phyloP scores from a whole-genome alignment of 1,140 invertebrate genomes.

The Campodea augens region DNA sequence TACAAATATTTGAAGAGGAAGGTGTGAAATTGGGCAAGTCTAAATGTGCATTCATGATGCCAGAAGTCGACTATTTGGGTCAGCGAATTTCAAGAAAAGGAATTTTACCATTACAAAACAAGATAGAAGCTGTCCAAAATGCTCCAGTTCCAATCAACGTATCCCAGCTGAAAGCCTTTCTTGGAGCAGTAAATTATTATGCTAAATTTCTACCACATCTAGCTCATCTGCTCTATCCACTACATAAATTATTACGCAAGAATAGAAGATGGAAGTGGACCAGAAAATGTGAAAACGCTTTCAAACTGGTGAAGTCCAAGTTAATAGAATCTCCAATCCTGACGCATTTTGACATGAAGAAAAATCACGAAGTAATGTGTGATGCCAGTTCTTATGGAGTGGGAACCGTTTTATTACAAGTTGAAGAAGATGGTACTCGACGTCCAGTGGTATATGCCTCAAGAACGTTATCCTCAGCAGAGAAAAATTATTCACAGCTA shows the following conservation, averaged over 20 bases:
- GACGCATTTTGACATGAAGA: slow-evolving; percentile 6
- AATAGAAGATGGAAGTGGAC: slow-evolving; percentile 8
- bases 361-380: slow-evolving; percentile 10
- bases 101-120: slow-evolving; percentile 7
- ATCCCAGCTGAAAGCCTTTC: slow-evolving; percentile 14
- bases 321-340: slow-evolving; percentile 5
- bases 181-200: slow-evolving; percentile 18
- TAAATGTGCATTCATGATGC: no score
- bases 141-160: slow-evolving; percentile 8
- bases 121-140: slow-evolving; percentile 6
- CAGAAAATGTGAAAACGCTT: slow-evolving; percentile 8
- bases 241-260: slow-evolving; percentile 16
- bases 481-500: no score
- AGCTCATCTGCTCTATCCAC: slow-evolving; percentile 10
- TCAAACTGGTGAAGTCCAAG: not conserved
- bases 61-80: slow-evolving; percentile 8
- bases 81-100: slow-evolving; percentile 6
- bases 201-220: slow-evolving; percentile 16
- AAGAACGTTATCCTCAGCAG: no score
- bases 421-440: no score
- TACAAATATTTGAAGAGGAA: no score
- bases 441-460: no score
- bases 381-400: slow-evolving; percentile 11
- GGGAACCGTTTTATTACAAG: slow-evolving; percentile 11
- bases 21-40: no score